Evolutionary conservation across 53 echinoderm and acorn worm species (phyloP).

Genomic region (Echinarachnius parma): DNA sequence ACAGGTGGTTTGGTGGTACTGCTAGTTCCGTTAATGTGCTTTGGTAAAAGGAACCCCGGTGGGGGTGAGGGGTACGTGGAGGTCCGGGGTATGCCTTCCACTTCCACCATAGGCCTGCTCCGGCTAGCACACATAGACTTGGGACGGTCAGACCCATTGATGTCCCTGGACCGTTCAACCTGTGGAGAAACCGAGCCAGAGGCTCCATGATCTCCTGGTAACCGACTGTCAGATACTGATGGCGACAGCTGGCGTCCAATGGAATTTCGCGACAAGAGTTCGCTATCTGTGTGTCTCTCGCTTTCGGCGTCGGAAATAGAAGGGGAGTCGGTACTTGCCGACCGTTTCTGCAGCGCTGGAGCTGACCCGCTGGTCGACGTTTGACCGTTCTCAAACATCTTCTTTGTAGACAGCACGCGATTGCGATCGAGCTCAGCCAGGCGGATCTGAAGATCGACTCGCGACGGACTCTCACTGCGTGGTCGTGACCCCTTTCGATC

Average conservation of each 20-base stretch:
- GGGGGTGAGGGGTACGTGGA: constrained; percentile 76
- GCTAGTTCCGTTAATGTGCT: constrained; percentile 68
- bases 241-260: constrained; percentile 31
- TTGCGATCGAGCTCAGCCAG: constrained; percentile 77
- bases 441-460: constrained; percentile 60
- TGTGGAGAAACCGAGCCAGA: constrained; percentile 4
- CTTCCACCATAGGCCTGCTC: not conserved
- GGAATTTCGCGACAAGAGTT: constrained; percentile 42
- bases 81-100: constrained; percentile 12
- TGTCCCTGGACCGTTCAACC: not conserved
- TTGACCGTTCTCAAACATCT: constrained; percentile 66
- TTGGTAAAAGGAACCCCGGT: constrained; percentile 81
- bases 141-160: constrained; percentile 13
- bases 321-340: constrained; percentile 44
- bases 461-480: constrained; percentile 50
- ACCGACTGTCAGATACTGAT: constrained; percentile 23
- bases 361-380: constrained; percentile 51
- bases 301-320: constrained; percentile 70
- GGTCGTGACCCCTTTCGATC: constrained; percentile 62
- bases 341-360: constrained; percentile 57
- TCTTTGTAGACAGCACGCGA: constrained; percentile 73
- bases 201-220: constrained; percentile 11
- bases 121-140: constrained; percentile 36
- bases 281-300: constrained; percentile 77
- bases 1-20: constrained; percentile 45